These are phyloP conservation scores for Natrix natrix DNA, from an alignment of 2,797 vertebrate genomes.

Conservation along the genomic window DNA sequence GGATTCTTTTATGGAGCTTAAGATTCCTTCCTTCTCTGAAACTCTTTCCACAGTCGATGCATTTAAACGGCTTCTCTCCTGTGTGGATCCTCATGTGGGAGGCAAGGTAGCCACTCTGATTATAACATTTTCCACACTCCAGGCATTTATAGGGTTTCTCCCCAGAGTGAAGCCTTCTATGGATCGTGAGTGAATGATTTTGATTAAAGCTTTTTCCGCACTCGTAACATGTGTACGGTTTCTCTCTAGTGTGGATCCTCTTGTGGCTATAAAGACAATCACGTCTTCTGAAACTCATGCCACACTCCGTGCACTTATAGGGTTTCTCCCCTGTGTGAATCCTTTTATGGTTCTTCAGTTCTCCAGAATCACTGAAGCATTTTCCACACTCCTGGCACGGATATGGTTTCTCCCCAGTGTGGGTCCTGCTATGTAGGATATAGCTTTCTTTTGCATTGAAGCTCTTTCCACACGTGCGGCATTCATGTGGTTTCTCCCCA, in stretches of 20 bases:
- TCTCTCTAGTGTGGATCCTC: neutral
- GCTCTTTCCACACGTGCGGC: neutral
- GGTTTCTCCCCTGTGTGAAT: neutral
- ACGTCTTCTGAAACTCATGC: neutral
- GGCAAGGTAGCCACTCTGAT: accelerated
- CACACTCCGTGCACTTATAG: neutral
- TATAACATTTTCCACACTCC: neutral
- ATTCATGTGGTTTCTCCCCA: neutral
- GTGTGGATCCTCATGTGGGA: neutral
- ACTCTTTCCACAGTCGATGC: neutral
- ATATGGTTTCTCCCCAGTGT: neutral
- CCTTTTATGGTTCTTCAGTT: neutral
- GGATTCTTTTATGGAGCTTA: neutral
- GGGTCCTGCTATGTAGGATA: neutral
- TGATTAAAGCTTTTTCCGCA: neutral
- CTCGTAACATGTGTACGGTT: neutral
- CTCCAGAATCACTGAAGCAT: neutral
- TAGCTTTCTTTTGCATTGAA: neutral
- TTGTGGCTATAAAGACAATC: neutral
- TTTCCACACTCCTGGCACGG: neutral
- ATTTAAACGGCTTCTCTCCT: neutral
- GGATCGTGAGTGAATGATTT: neutral
- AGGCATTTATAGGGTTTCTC: neutral
- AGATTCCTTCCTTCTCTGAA: neutral
- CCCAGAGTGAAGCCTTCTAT: neutral